Base-by-base conservation (phyloP, 2,797 vertebrate species). In the Menidia menidia region DNA sequence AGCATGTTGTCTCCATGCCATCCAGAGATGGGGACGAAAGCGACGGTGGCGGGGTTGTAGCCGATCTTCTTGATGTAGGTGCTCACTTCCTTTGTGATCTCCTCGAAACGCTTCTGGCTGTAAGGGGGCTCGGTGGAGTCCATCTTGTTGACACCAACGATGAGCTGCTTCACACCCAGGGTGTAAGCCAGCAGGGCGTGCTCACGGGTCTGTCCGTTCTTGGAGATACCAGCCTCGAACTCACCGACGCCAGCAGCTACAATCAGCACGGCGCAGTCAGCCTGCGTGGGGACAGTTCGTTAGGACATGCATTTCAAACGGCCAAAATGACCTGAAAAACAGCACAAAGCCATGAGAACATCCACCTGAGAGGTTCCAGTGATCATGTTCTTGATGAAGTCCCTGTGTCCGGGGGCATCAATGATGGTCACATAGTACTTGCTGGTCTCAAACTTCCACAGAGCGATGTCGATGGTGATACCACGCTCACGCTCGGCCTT, bases 301-400 rank as follows among this genome's bases (percentile, higher is more conserved):
- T 1, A 53, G 13, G 4, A 13, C 25, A 25, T 2, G 25, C 25
- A 25, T 25, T 2, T 3, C 13, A 44, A 16, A 35, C 0, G n/a
- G 7, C 10, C 35, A 7, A 39, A 39, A 39, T 39, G 35, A 9
- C 35, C 35, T 39, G 35, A 39, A 39, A 39, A 39, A 39, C 35
- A 39, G 5, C 9, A 9, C 5, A 39, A 3, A 39, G 5, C 35
- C 35, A 5, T 39, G 35, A 5, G 5, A 25, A 25, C 25, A 39
- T 25, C 25, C 25, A 25, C 25, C 25, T 25, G 25, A 0, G 95
- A 96, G 0, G 95, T 96, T 30, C 95, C 95, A 33, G 95, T 95
- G 91, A 95, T 95, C 95, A 94, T 94, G 91, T 96, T 95, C 90
- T 95, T 96, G 92, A 96, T 95, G 83, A 96, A 96, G 54, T 96